Evolutionary conservation across 2,797 vertebrate genomes (phyloP).

Genomic region (Eidolon dupreanum): DNA sequence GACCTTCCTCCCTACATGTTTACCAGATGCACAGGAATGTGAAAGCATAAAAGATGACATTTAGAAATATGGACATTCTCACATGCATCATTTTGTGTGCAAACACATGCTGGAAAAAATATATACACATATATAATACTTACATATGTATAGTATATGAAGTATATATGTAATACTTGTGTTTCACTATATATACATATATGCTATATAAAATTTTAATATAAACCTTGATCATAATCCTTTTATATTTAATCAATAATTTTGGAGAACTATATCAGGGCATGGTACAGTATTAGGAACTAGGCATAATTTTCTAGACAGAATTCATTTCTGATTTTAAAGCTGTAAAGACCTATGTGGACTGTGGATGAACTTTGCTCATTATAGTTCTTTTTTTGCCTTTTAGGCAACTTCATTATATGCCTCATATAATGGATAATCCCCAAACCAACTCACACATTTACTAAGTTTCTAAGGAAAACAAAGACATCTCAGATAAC

Average conservation of each 20-base stretch:
- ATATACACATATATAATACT: neutral
- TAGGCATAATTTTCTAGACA: neutral
- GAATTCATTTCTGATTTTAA: constrained; percentile 42
- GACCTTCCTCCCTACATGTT: neutral
- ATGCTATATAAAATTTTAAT: neutral
- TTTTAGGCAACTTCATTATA: neutral
- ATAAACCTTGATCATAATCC: neutral
- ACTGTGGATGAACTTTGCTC: neutral
- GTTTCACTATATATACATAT: neutral
- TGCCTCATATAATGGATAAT: neutral
- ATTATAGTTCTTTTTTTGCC: neutral
- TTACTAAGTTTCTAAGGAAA: constrained; percentile 18
- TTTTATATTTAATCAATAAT: constrained; percentile 13
- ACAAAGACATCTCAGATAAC: neutral
- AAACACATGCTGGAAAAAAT: neutral
- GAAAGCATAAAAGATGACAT: neutral
- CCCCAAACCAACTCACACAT: neutral
- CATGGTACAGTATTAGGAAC: neutral
- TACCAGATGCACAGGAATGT: neutral
- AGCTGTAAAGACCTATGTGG: neutral
- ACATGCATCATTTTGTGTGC: neutral
- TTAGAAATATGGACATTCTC: neutral
- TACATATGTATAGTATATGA: neutral
- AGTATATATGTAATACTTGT: neutral
- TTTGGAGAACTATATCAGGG: neutral